Conservation (phyloP, 2,113 vertebrate genomes). For the Callionymus lyra region DNA sequence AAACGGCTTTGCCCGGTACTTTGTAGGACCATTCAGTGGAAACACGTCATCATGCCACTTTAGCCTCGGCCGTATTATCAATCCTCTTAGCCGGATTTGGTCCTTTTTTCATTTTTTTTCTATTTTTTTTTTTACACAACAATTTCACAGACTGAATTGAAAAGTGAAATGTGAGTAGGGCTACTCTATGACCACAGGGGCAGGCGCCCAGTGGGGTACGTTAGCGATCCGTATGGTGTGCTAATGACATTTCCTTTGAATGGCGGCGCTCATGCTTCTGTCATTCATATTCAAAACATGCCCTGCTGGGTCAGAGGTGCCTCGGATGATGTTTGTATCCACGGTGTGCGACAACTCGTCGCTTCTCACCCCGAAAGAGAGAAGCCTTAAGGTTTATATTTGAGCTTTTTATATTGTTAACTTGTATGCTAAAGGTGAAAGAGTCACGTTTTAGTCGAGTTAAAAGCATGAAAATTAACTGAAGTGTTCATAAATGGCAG, state of each 20-base stretch:
- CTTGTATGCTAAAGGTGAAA: too few species aligned
- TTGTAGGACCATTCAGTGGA: conserved; percentile 30
- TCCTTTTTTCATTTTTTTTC: too few species aligned
- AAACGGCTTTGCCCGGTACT: conserved; percentile 42
- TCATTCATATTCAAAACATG: conserved; percentile 45
- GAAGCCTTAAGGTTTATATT: too few species aligned
- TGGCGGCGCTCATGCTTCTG: conserved; percentile 28
- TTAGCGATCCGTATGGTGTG: conserved; percentile 42
- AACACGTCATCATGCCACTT: conserved; percentile 40
- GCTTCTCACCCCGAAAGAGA: too few species aligned
- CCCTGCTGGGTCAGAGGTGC: conserved; percentile 38
- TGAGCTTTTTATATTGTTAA: too few species aligned
- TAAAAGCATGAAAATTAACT: too few species aligned
- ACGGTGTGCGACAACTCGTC: too few species aligned
- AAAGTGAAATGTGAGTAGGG: too few species aligned
- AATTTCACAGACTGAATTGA: too few species aligned
- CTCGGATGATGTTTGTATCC: conserved; percentile 24
- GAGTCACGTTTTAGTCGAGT: too few species aligned
- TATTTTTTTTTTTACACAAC: too few species aligned
- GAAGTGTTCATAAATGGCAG: too few species aligned
- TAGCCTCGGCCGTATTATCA: conserved; percentile 38
- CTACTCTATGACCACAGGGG: conserved; percentile 31
- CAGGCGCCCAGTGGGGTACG: conserved; percentile 48
- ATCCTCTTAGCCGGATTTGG: conserved; percentile 38
- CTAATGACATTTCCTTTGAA: conserved; percentile 51